Conservation (phyloP, 2,888 invertebrate species). For the Folsomia candida region DNA sequence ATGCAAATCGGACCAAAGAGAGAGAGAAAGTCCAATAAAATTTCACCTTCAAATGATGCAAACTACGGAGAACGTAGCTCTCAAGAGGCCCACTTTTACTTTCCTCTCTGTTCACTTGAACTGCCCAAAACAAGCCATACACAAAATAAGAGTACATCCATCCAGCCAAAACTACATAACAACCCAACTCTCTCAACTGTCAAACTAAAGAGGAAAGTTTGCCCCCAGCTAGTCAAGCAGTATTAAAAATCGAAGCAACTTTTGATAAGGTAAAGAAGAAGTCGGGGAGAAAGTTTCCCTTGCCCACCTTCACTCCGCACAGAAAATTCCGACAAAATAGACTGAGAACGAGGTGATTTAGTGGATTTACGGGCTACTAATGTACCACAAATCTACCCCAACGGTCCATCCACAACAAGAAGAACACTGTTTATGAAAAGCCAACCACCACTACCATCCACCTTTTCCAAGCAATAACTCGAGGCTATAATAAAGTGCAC, state of each 20-base stretch:
- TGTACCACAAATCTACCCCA: conserved; percentile 48
- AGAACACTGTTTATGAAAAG: neutral
- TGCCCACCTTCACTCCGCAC: neutral
- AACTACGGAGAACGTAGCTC: too few species aligned
- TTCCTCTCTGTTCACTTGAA: too few species aligned
- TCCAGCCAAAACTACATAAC: neutral
- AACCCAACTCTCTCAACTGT: neutral
- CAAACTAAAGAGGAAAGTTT: neutral
- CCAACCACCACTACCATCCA: conserved; percentile 40
- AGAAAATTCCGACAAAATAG: neutral
- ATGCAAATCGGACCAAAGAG: too few species aligned
- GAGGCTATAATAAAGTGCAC: conserved; percentile 51
- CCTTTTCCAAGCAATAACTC: conserved; percentile 29
- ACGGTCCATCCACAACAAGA: too few species aligned
- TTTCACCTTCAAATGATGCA: too few species aligned
- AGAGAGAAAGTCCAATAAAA: too few species aligned
- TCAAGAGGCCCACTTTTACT: too few species aligned
- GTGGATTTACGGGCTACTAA: conserved; percentile 50
- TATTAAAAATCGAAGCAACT: neutral
- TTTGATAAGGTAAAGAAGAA: neutral
- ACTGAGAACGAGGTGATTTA: conserved; percentile 4
- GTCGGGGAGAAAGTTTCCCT: neutral
- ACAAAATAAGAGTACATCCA: too few species aligned
- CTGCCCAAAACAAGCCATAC: neutral
- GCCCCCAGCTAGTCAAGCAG: neutral